Percentiles rank a stretch among this genome's conserved stretches.
These are phyloP conservation scores for Phalacrocorax brasilianus DNA, from an alignment of 2,113 vertebrate genomes.

Conservation along the genomic window DNA sequence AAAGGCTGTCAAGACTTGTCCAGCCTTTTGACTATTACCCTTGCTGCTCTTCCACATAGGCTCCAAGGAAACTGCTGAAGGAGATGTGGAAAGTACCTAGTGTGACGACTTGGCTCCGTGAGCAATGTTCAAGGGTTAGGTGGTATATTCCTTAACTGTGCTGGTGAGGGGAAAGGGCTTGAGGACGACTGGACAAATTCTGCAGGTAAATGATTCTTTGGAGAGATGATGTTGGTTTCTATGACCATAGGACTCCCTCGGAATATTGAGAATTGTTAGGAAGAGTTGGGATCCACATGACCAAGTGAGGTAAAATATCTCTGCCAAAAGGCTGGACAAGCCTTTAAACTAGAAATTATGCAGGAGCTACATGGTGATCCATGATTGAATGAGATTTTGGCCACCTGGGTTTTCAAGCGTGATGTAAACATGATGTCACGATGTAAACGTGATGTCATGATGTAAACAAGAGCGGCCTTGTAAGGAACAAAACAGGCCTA, in stretches of 20 bases:
- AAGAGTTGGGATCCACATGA: not conserved
- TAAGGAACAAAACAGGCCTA: not conserved
- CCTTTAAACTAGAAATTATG: not conserved
- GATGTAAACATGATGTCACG: too few relatives aligned
- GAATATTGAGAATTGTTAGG: not conserved
- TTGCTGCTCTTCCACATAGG: not conserved
- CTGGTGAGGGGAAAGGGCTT: not conserved
- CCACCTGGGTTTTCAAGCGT: not conserved
- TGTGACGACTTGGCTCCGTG: not conserved
- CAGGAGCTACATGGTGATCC: not conserved
- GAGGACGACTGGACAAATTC: not conserved
- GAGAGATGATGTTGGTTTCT: not conserved
- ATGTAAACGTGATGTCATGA: not conserved
- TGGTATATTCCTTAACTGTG: not conserved
- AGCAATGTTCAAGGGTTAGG: not conserved
- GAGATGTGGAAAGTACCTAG: not conserved
- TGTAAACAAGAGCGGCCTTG: not conserved
- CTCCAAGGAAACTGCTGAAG: not conserved
- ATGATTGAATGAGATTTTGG: not conserved
- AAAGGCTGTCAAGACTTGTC: not conserved
- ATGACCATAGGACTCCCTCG: not conserved
- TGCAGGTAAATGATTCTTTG: not conserved
- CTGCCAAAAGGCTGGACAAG: not conserved
- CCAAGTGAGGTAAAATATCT: not conserved
- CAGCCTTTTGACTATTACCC: not conserved